These are phyloP conservation scores for Saxidomus purpurata DNA, from an alignment of 1,140 invertebrate genomes.

Conservation along the genomic window DNA sequence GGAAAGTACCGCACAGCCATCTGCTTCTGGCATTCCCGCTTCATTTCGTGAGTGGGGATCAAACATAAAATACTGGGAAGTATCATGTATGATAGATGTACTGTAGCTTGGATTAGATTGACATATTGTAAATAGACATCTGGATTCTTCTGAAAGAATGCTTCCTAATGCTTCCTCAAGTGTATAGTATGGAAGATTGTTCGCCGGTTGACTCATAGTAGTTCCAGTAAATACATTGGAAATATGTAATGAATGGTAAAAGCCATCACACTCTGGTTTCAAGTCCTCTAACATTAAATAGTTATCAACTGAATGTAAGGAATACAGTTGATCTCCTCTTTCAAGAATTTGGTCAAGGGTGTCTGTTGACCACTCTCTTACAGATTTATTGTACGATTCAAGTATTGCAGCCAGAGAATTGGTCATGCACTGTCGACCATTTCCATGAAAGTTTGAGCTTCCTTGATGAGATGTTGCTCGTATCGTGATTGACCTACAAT, in stretches of 20 bases:
- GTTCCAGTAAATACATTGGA: background rate
- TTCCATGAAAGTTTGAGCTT: background rate
- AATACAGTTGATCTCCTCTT: background rate
- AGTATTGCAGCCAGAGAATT: background rate
- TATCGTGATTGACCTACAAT: background rate
- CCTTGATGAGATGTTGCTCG: background rate
- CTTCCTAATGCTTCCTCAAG: background rate
- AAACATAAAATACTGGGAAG: background rate
- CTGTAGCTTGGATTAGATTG: background rate
- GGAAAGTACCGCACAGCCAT: background rate
- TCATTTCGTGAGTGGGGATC: constrained; percentile 19
- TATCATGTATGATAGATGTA: background rate
- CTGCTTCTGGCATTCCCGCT: background rate
- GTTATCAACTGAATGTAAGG: background rate
- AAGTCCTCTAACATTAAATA: constrained; percentile 12
- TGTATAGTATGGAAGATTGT: background rate
- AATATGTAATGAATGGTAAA: background rate
- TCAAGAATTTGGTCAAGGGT: background rate
- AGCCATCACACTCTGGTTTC: background rate
- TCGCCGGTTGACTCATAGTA: background rate
- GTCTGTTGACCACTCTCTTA: background rate
- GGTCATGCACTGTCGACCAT: background rate
- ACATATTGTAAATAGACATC: background rate
- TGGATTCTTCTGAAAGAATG: background rate
- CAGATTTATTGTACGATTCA: background rate